Conservation (phyloP, 2,797 vertebrate genomes). For the Hirundo rustica region DNA sequence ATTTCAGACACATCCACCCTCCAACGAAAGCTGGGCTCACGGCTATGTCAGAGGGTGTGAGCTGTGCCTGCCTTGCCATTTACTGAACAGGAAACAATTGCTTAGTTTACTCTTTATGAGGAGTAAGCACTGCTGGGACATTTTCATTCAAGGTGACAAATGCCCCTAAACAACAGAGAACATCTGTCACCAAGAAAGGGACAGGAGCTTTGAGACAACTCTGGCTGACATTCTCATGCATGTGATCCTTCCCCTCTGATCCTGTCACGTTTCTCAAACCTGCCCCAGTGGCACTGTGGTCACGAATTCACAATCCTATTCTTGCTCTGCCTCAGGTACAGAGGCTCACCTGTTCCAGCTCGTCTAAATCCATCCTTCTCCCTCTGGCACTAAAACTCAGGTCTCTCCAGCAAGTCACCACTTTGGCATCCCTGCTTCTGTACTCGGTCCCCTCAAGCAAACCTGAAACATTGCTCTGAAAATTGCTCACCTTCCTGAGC, state of each 20-base stretch:
- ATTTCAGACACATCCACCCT: not conserved
- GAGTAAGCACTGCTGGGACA: not conserved
- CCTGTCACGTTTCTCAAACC: not conserved
- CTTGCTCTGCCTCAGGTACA: not conserved
- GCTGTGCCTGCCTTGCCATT: not conserved
- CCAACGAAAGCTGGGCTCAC: not conserved
- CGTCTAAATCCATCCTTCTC: not conserved
- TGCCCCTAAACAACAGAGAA: not conserved
- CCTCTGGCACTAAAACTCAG: not conserved
- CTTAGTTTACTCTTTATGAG: not conserved
- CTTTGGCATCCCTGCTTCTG: not conserved
- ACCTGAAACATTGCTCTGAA: not conserved
- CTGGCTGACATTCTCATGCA: not conserved
- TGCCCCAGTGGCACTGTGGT: not conserved
- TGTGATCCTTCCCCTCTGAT: not conserved
- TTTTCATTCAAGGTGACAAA: not conserved
- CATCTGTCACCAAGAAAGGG: not conserved
- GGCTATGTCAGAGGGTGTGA: not conserved
- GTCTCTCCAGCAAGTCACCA: not conserved
- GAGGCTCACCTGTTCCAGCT: not conserved
- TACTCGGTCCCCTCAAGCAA: not conserved
- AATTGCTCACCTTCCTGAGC: not conserved
- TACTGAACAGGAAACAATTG: not conserved
- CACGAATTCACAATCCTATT: not conserved
- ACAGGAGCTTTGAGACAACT: not conserved